These are phyloP conservation scores for Phymastichus coffea DNA, from an alignment of 1,140 invertebrate genomes.

Conservation along the genomic window DNA sequence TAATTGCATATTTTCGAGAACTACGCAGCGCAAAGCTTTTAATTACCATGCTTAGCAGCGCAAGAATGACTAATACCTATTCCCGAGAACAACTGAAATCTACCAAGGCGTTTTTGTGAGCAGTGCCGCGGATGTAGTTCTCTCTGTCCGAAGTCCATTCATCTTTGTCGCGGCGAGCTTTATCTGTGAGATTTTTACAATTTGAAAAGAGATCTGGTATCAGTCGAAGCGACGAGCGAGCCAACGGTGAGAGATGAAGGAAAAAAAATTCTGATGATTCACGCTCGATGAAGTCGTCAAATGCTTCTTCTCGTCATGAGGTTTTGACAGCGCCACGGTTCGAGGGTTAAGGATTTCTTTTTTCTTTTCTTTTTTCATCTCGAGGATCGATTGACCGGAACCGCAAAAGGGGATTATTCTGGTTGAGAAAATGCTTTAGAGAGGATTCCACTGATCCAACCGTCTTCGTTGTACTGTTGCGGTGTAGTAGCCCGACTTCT, in stretches of 20 bases:
- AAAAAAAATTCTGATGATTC: constrained; percentile 18
- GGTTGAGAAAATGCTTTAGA: constrained; percentile 8
- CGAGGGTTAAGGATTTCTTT: constrained; percentile 16
- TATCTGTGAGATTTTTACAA: constrained; percentile 14
- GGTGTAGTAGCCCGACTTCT: constrained; percentile 9
- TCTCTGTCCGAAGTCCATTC: constrained; percentile 7
- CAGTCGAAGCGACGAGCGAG: neutral
- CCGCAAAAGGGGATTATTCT: constrained; percentile 19
- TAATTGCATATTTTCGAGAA: too few relatives aligned
- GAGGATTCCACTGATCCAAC: neutral
- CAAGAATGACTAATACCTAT: too few relatives aligned
- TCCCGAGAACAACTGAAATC: constrained; percentile 9
- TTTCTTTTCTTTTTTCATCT: too few relatives aligned
- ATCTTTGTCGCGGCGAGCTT: constrained; percentile 3
- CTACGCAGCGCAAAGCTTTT: too few relatives aligned
- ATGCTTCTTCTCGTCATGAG: constrained; percentile 8
- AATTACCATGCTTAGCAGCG: too few relatives aligned
- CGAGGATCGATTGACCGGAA: constrained; percentile 20
- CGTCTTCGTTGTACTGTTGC: neutral
- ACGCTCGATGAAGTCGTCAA: constrained; percentile 26
- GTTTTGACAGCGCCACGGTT: constrained; percentile 16
- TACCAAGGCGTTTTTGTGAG: neutral
- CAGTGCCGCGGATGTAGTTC: neutral
- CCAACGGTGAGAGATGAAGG: neutral
- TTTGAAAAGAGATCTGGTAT: constrained; percentile 12